A percentile compares a stretch with the other conserved stretches of the same genome.
Conservation (phyloP, 2,888 invertebrate species). For the Automeris io region DNA sequence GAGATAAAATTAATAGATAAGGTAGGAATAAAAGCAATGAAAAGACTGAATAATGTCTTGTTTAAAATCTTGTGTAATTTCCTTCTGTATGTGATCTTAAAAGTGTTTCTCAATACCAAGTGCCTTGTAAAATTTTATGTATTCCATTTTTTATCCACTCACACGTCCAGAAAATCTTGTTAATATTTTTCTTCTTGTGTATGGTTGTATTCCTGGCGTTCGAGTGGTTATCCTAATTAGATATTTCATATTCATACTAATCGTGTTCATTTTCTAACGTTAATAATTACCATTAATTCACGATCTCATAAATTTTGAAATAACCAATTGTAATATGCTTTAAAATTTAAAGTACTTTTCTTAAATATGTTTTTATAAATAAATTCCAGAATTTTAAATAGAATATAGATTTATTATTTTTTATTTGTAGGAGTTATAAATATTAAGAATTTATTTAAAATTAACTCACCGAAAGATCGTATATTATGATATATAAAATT, state of each 20-base stretch:
- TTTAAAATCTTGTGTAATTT: constrained; percentile 21
- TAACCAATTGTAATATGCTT: constrained; percentile 9
- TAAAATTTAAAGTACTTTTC: neutral
- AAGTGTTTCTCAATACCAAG: constrained; percentile 13
- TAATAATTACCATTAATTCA: constrained; percentile 11
- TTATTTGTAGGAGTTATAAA: no score
- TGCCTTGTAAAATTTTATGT: constrained; percentile 30
- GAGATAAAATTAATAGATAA: constrained; percentile 9
- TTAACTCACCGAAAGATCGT: neutral
- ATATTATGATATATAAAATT: neutral
- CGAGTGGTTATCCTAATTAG: no score
- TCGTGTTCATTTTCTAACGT: constrained; percentile 2
- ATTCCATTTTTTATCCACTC: constrained; percentile 17
- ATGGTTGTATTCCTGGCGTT: no score
- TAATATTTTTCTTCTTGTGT: no score
- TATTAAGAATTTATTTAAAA: neutral
- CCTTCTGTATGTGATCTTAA: constrained; percentile 24
- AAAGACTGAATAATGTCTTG: constrained; percentile 56
- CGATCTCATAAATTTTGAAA: constrained; percentile 14
- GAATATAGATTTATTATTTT: neutral
- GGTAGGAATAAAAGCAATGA: constrained; percentile 32
- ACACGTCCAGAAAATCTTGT: no score
- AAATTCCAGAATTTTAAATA: neutral
- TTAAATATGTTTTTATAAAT: neutral
- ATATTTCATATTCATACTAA: neutral